These are phyloP conservation scores for Daboia siamensis DNA, from an alignment of 2,113 vertebrate species.

Conservation along the genomic window DNA sequence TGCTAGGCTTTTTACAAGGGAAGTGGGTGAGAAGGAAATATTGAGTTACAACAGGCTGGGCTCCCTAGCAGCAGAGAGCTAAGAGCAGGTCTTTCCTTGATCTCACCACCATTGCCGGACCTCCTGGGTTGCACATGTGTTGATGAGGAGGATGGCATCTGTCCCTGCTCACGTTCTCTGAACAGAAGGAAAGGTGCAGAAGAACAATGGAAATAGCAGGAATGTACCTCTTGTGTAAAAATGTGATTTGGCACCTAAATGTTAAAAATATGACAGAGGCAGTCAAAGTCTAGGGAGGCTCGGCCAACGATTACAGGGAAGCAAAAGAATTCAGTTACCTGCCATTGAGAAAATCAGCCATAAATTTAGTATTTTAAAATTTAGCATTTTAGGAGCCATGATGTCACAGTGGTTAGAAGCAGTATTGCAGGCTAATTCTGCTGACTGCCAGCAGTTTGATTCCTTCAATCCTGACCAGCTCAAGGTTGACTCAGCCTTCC, in stretches of 20 bases:
- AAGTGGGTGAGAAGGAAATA: conserved; percentile 26
- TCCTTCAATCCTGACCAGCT: neutral
- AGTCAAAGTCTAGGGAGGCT: neutral
- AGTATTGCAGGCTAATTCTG: neutral
- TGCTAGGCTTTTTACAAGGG: conserved; percentile 9
- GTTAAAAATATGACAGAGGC: neutral
- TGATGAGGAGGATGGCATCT: neutral
- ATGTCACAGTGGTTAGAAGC: neutral
- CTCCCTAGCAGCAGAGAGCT: neutral
- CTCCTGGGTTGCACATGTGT: neutral
- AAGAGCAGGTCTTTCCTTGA: conserved; percentile 1
- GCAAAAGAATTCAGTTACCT: neutral
- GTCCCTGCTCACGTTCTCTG: neutral
- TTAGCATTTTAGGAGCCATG: neutral
- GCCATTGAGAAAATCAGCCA: neutral
- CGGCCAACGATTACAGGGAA: neutral
- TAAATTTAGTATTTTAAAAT: neutral
- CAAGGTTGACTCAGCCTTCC: neutral
- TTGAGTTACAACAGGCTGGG: neutral
- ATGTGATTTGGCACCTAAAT: neutral
- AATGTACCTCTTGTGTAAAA: neutral
- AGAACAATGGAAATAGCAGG: neutral
- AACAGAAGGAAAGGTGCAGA: neutral
- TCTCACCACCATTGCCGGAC: neutral
- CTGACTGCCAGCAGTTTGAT: neutral